phyloP scores from a whole-genome alignment of 2,888 invertebrate genomes.

The Rhogogaster chlorosoma region DNA sequence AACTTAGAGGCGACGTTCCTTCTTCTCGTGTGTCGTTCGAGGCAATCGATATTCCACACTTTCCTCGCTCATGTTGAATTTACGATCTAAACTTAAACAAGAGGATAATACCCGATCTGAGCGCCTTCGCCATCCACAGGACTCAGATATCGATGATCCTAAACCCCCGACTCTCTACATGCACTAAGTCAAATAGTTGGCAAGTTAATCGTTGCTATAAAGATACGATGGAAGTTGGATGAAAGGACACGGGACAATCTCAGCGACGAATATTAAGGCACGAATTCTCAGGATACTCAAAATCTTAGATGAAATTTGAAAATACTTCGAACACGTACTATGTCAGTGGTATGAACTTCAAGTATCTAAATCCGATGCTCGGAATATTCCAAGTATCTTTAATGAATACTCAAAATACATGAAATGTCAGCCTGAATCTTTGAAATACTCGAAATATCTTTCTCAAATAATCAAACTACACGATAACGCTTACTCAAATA shows the following conservation, averaged over 20 bases:
- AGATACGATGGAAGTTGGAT: not conserved
- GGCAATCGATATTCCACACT: conserved; percentile 39
- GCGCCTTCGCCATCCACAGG: not conserved
- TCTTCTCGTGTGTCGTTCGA: conserved; percentile 9
- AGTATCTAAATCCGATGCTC: not conserved
- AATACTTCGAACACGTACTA: not conserved
- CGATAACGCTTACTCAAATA: not conserved
- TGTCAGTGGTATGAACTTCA: not conserved
- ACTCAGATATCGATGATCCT: conserved; percentile 8
- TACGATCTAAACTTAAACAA: conserved; percentile 44
- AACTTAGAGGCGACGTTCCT: conserved; percentile 36
- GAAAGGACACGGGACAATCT: not conserved
- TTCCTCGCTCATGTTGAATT: conserved; percentile 1
- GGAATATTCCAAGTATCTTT: not conserved
- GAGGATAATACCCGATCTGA: conserved; percentile 8
- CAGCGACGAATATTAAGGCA: not conserved
- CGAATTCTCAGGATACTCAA: not conserved
- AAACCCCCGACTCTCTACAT: not conserved
- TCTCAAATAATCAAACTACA: not conserved
- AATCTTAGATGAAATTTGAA: too few species aligned
- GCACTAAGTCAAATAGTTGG: not conserved
- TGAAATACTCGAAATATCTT: not conserved
- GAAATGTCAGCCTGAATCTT: not conserved
- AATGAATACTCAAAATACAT: not conserved
- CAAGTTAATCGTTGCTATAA: not conserved